These are phyloP conservation scores for Zosterops lateralis DNA, from an alignment of 2,113 vertebrate species.

Conservation along the genomic window DNA sequence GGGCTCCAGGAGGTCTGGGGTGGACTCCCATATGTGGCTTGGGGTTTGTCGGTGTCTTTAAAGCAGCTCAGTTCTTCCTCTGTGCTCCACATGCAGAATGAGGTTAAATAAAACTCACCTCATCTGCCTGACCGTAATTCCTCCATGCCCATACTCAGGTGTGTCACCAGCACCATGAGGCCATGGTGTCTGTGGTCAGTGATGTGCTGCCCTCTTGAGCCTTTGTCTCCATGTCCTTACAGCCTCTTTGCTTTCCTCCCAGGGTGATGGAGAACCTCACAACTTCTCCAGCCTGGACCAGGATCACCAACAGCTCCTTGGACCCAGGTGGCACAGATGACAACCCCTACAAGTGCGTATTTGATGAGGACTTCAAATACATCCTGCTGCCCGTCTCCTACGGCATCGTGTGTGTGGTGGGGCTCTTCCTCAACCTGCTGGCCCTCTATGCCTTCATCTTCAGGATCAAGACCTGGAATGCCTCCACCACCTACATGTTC, in stretches of 20 bases:
- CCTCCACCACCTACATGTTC: conserved; percentile 95
- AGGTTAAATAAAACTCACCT: not conserved
- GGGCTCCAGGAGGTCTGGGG: not conserved
- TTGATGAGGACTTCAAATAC: conserved; percentile 91
- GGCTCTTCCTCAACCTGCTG: conserved; percentile 83
- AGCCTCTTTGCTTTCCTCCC: not conserved
- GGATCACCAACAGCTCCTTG: conserved; percentile 46
- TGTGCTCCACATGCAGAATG: not conserved
- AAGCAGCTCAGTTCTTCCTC: not conserved
- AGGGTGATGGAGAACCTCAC: conserved; percentile 50
- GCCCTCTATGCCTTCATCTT: conserved; percentile 88
- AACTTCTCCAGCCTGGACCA: conserved; percentile 8
- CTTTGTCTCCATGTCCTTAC: not conserved
- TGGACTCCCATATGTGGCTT: not conserved
- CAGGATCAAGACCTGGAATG: conserved; percentile 88
- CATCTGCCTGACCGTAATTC: not conserved
- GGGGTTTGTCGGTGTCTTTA: not conserved
- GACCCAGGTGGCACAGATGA: not conserved
- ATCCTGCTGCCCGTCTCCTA: conserved; percentile 91
- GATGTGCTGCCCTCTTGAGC: not conserved
- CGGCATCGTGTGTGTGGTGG: conserved; percentile 85
- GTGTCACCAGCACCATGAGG: accelerated
- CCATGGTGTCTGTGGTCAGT: accelerated
- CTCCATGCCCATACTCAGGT: accelerated
- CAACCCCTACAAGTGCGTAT: conserved; percentile 76